Percentiles rank a stretch among this genome's conserved stretches.
These are phyloP conservation scores for Temnothorax ravouxi DNA, from an alignment of 2,888 invertebrate species.

Conservation along the genomic window DNA sequence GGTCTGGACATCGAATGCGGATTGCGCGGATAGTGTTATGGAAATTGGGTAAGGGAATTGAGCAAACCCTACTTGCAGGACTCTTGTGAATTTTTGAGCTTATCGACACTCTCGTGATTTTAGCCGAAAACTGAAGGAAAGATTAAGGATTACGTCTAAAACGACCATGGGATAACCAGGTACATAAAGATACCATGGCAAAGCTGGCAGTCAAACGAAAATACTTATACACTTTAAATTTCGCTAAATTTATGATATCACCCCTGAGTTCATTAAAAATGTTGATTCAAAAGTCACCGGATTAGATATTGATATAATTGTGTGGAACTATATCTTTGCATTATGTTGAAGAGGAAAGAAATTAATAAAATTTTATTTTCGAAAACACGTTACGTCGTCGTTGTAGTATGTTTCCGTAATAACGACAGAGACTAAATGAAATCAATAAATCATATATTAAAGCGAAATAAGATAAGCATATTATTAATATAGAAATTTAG, in stretches of 20 bases:
- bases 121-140: conserved; percentile 94
- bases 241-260: conserved; percentile 68
- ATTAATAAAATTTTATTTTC: conserved; percentile 46
- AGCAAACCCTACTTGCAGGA: background rate
- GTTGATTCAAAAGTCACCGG: conserved; percentile 55
- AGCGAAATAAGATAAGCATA: conserved; percentile 48
- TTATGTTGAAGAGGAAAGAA: conserved; percentile 56
- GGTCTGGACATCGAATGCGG: conserved; percentile 97
- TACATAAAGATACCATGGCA: conserved; percentile 95
- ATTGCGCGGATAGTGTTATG: conserved; percentile 92
- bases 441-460: conserved; percentile 58
- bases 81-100: background rate
- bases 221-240: conserved; percentile 90
- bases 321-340: conserved; percentile 39
- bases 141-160: conserved; percentile 90
- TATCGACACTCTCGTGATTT: conserved; percentile 23
- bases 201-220: conserved; percentile 94
- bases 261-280: conserved; percentile 65
- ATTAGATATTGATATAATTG: conserved; percentile 50
- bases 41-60: conserved; percentile 91
- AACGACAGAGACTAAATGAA: conserved; percentile 38
- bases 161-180: conserved; percentile 92
- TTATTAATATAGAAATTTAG: conserved; percentile 63
- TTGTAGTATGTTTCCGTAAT: conserved; percentile 60
- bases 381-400: conserved; percentile 38